A percentile compares a stretch with the other conserved stretches of the same genome.
These are phyloP conservation scores for Coelinius sp. DNA, from an alignment of 2,888 invertebrate species.

Conservation along the genomic window DNA sequence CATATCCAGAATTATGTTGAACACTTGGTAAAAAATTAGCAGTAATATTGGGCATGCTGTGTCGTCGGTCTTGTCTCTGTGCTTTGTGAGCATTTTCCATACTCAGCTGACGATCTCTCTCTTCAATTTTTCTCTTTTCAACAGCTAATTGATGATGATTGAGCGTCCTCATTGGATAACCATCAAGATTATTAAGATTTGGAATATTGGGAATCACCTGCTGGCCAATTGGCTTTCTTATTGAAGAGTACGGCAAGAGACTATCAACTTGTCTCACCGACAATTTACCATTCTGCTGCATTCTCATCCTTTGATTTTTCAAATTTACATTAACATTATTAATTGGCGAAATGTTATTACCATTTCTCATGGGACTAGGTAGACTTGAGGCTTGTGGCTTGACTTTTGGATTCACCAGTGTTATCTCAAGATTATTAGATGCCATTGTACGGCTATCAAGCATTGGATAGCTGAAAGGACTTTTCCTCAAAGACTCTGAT, in stretches of 20 bases:
- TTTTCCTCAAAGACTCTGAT: conserved; percentile 50
- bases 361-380: conserved; percentile 23
- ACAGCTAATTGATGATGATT: conserved; percentile 33
- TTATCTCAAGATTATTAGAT: conserved; percentile 80
- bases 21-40: conserved; percentile 58
- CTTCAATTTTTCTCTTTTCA: conserved; percentile 9
- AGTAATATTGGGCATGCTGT: conserved; percentile 61
- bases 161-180: conserved; percentile 40
- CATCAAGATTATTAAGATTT: conserved; percentile 62
- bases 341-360: conserved; percentile 26
- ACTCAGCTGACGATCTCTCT: conserved; percentile 59
- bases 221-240: conserved; percentile 59
- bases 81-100: conserved; percentile 47
- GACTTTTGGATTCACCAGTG: conserved; percentile 74
- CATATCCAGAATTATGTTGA: conserved; percentile 59
- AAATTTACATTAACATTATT: conserved; percentile 43
- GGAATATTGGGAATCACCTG: conserved; percentile 68
- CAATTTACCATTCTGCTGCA: conserved; percentile 73
- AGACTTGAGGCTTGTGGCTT: conserved; percentile 17
- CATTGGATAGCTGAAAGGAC: conserved; percentile 59
- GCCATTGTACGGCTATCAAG: conserved; percentile 73
- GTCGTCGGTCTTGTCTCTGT: conserved; percentile 52
- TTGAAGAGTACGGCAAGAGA: conserved; percentile 64
- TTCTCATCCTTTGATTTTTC: conserved; percentile 37
- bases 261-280: conserved; percentile 71